Conservation (phyloP, 2,113 vertebrate species). For the Isurus oxyrinchus region DNA sequence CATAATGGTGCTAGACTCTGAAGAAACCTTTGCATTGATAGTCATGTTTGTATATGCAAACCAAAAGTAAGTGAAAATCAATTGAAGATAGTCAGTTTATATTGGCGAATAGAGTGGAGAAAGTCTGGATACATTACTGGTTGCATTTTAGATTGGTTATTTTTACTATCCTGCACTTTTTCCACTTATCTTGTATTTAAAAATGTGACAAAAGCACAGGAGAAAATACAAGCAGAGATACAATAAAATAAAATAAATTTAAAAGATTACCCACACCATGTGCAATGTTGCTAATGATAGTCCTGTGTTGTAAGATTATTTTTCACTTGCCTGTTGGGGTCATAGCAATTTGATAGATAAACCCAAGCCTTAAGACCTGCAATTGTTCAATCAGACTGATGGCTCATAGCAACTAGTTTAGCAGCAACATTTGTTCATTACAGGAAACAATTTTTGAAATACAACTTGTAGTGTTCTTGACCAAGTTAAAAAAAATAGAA, state of each 20-base stretch:
- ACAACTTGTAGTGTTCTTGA: background rate
- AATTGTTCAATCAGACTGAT: background rate
- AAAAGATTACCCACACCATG: background rate
- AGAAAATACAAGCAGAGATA: background rate
- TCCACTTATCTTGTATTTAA: background rate
- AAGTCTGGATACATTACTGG: background rate
- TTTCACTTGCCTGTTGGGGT: background rate
- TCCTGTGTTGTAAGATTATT: background rate
- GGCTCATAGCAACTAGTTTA: background rate
- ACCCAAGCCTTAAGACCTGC: background rate
- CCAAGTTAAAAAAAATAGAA: background rate
- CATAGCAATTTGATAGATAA: background rate
- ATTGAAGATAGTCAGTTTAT: background rate
- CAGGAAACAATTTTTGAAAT: background rate
- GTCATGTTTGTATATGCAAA: background rate
- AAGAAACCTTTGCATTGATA: background rate
- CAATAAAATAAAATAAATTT: background rate
- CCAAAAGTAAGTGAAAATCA: background rate
- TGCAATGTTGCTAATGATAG: background rate
- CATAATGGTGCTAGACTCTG: background rate
- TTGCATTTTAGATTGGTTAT: background rate
- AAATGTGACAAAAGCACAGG: background rate
- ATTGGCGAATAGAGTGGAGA: background rate
- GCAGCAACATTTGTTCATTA: background rate
- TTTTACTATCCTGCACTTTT: background rate